Evolutionary conservation across 2,113 vertebrate genomes (phyloP).

Genomic region (Microcebus murinus): DNA sequence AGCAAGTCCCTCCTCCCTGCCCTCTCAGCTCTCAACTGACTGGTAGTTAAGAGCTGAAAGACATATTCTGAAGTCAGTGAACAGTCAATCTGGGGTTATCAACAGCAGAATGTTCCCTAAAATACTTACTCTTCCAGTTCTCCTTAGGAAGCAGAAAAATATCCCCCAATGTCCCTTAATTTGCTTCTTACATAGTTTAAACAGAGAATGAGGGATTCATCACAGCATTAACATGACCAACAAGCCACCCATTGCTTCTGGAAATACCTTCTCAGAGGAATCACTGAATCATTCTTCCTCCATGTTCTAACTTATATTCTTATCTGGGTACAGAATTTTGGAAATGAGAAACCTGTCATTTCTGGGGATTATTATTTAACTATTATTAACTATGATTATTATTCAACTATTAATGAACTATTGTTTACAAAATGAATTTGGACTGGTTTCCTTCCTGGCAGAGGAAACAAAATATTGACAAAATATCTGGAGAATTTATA

Average conservation of each 20-base stretch:
- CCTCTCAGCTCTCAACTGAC: neutral
- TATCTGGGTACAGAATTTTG: neutral
- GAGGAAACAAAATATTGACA: neutral
- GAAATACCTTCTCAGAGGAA: neutral
- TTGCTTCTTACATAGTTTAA: neutral
- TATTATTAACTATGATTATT: too few relatives aligned
- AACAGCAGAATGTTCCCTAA: constrained; percentile 1
- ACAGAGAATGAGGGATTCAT: neutral
- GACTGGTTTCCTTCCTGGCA: neutral
- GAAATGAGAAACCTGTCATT: neutral
- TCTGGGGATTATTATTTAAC: neutral
- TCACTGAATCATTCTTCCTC: neutral
- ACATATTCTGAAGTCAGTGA: constrained; percentile 27
- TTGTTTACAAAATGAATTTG: neutral
- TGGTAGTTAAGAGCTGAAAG: neutral
- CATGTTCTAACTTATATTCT: neutral
- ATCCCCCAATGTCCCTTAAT: neutral
- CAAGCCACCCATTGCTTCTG: neutral
- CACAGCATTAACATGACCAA: neutral
- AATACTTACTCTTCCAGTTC: neutral
- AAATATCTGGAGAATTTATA: neutral
- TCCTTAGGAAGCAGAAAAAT: neutral
- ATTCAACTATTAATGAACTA: too few relatives aligned
- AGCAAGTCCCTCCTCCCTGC: neutral
- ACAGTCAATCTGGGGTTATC: neutral